Evolutionary conservation across 2,113 vertebrate genomes (phyloP), one percentile per base, ranked within the genome.

Genomic region (Paracanthobrama guichenoti): DNA sequence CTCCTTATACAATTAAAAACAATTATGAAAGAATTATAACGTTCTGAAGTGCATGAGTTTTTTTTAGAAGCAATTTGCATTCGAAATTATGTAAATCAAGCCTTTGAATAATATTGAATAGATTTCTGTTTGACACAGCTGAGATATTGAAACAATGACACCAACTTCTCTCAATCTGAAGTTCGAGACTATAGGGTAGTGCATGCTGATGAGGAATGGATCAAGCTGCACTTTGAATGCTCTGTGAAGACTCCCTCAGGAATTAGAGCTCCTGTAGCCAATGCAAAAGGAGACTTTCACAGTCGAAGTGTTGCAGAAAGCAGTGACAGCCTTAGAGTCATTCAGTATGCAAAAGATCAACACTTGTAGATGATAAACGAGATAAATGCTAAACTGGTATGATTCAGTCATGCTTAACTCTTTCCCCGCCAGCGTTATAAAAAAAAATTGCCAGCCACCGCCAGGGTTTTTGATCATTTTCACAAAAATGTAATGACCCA

Each of bases 211-310:
- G 73, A 55, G 73, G 8, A 53, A 53, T 18, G 13, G 6, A 48
- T 73, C 44, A 46, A 48, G 44, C 44, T 73, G 39, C 71, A 48
- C 71, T 48, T 73, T 73, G n/a, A 42, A 16, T 75, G 46, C 24
- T 31, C 44, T 75, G 46, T 53, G 73, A 75, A 73, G 9, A 31
- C 22, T 75, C 73, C 73, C 48, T 53, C 26, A 75, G 73, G 73
- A 75, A 12, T 26, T 22, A 8, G 6, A 73, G 42, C 69, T 26
- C 44, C n/a, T 46, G 69, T 46, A 72, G 11, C 69, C 69, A 73
- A 73, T 46, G 69, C 69, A 46, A 46, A 73, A 44, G 5, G 2
- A 31, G 14, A 11, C 2, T 28, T 75, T 75, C 26, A 26, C n/a
- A 50, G 44, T 74, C n/a, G 4, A 75, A 31, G 16, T 31, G 14